A percentile compares a stretch with the other conserved stretches of the same genome.
These are phyloP conservation scores for Drosophila cracens DNA, from an alignment of 2,888 invertebrate genomes.

Conservation along the genomic window DNA sequence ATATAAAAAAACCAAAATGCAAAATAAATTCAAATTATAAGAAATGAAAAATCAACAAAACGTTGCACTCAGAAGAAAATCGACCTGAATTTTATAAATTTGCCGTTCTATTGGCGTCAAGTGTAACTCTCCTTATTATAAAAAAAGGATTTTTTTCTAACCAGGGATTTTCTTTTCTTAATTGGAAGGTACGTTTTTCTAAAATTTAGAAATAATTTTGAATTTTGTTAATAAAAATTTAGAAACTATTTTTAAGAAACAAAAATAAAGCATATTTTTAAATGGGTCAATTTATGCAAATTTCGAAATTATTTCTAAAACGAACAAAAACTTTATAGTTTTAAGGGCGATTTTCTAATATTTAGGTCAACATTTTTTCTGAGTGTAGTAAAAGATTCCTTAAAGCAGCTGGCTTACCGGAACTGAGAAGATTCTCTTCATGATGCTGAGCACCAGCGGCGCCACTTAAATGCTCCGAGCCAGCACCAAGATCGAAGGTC, in stretches of 20 bases:
- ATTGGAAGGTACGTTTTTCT: neutral
- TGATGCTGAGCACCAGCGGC: conserved; percentile 81
- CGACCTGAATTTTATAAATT: neutral
- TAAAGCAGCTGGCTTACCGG: conserved; percentile 86
- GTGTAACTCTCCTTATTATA: neutral
- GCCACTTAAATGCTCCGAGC: conserved; percentile 86
- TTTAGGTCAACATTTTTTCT: neutral
- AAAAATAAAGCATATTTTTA: too few species aligned
- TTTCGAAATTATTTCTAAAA: neutral
- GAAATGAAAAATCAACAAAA: conserved; percentile 25
- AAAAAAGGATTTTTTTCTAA: neutral
- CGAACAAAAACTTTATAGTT: neutral
- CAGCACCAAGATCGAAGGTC: conserved; percentile 86
- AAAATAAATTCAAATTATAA: conserved; percentile 43
- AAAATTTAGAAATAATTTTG: neutral
- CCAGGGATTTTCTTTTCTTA: neutral
- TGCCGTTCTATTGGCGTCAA: neutral
- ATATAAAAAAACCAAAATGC: conserved; percentile 33
- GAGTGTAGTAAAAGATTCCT: neutral
- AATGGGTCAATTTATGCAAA: neutral
- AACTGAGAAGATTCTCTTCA: conserved; percentile 88
- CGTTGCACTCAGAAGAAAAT: neutral
- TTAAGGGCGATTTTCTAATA: neutral
- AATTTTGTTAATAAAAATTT: too few species aligned
- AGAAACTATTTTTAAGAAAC: too few species aligned